phyloP scores from a whole-genome alignment of 2,113 vertebrate species.

The Lepisosteus osseus region DNA sequence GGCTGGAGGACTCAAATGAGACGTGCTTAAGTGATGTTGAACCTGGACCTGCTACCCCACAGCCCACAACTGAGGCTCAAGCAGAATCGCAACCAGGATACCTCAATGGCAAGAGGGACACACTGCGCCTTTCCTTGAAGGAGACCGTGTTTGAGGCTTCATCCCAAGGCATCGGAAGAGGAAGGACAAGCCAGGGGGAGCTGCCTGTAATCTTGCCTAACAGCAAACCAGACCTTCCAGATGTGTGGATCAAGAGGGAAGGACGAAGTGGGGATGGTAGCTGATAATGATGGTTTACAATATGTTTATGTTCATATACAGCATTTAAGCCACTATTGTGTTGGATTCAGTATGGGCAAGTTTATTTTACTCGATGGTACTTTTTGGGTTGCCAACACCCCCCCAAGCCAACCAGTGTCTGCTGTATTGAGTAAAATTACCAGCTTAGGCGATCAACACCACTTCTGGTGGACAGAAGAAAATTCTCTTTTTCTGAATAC shows the following conservation, averaged over 20 bases:
- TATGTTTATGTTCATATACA: conserved; percentile 17
- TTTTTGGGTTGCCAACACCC: not conserved
- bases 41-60: conserved; percentile 44
- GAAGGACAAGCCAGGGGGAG: conserved; percentile 66
- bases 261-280: conserved; percentile 76
- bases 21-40: conserved; percentile 82
- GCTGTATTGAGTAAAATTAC: no score
- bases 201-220: conserved; percentile 85
- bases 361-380: not conserved
- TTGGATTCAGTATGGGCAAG: conserved; percentile 4
- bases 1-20: conserved; percentile 85
- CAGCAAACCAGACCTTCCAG: conserved; percentile 90
- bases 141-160: conserved; percentile 80
- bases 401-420: no score
- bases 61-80: conserved; percentile 29
- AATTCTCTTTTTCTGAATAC: no score
- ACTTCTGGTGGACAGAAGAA: no score
- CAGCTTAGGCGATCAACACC: no score
- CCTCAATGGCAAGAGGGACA: conserved; percentile 87
- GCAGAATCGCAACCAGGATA: conserved; percentile 68
- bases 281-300: conserved; percentile 47
- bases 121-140: conserved; percentile 82
- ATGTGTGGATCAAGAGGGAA: conserved; percentile 92
- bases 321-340: no score
- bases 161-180: conserved; percentile 63